Conservation (phyloP, 2,888 invertebrate species). For the Branchellion lobata region DNA sequence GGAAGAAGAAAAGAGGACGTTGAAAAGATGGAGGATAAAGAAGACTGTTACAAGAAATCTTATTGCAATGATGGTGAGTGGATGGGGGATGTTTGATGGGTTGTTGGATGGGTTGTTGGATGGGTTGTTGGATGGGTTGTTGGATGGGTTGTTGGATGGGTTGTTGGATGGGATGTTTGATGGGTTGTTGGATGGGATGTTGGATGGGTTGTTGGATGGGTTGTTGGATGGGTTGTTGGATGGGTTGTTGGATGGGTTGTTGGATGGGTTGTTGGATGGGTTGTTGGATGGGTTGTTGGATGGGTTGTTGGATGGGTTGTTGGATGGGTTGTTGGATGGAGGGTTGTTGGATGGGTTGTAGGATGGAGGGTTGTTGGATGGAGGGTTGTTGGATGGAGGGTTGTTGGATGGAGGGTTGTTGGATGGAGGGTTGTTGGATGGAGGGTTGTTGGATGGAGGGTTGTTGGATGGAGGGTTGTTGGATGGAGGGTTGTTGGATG, state of each 20-base stretch:
- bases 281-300: constrained; percentile 14
- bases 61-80: not conserved
- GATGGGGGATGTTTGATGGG: no score
- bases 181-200: not conserved
- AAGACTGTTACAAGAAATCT: not conserved
- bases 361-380: not conserved
- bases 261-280: constrained; percentile 26
- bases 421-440: no score
- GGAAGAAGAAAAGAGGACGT: not conserved
- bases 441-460: no score
- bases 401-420: no score
- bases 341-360: not conserved
- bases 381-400: no score
- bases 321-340: constrained; percentile 11
- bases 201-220: constrained; percentile 27
- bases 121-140: not conserved
- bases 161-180: not conserved
- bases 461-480: no score
- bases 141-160: not conserved
- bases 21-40: not conserved
- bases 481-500: no score
- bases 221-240: constrained; percentile 16
- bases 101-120: no score
- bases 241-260: constrained; percentile 12
- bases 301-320: not conserved